A percentile compares a stretch with the other conserved stretches of the same genome.
These are phyloP conservation scores for Calcarius ornatus DNA, from an alignment of 2,113 vertebrate genomes.

Conservation along the genomic window DNA sequence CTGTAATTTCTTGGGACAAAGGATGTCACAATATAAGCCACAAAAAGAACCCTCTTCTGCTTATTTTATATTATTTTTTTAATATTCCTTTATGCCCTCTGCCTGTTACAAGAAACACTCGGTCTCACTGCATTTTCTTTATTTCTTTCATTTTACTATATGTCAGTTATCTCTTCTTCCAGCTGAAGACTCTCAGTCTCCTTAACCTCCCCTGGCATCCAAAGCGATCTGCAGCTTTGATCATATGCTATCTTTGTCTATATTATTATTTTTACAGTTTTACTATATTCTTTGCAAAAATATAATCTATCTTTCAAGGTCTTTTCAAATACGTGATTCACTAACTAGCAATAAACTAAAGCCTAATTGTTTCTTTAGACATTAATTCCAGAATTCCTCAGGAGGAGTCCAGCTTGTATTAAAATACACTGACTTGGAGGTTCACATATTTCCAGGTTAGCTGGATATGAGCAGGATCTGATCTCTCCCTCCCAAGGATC, in stretches of 20 bases:
- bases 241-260: not conserved
- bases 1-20: not conserved
- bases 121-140: not conserved
- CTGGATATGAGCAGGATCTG: not conserved
- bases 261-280: not conserved
- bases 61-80: not conserved
- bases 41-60: not conserved
- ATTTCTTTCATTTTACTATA: not conserved
- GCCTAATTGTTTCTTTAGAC: not conserved
- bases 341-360: not conserved
- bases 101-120: not conserved
- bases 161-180: not conserved
- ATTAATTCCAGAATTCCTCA: not conserved
- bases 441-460: not conserved
- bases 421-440: not conserved
- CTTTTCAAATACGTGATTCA: not conserved
- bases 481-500: not conserved
- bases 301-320: not conserved
- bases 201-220: not conserved
- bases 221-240: not conserved
- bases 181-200: not conserved
- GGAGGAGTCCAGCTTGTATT: not conserved
- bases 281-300: not conserved
- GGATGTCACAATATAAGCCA: not conserved
- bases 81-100: not conserved